A percentile compares a stretch with the other conserved stretches of the same genome.
Conservation (phyloP, 2,113 vertebrate genomes). For the Meleagris gallopavo region DNA sequence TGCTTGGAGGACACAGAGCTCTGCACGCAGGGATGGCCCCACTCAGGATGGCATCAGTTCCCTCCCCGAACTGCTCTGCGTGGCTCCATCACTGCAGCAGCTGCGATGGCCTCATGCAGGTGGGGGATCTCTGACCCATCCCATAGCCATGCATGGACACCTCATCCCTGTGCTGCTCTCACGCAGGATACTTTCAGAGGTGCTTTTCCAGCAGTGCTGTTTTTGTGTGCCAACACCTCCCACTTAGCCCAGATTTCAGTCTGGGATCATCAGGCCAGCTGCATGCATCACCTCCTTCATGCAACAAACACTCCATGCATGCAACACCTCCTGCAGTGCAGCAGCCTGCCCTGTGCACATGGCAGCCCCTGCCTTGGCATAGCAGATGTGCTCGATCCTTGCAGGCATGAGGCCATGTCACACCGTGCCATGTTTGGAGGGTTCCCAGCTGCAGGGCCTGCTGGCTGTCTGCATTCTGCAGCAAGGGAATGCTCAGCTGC, state of each 20-base stretch:
- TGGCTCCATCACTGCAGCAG: rapidly evolving
- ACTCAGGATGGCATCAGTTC: not conserved
- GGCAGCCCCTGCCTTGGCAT: not conserved
- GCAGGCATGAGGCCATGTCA: slow-evolving; percentile 54
- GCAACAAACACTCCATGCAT: too few relatives aligned
- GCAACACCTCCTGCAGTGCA: not conserved
- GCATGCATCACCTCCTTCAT: too few relatives aligned
- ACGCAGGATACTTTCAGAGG: not conserved
- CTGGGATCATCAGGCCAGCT: not conserved
- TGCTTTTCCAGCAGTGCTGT: not conserved
- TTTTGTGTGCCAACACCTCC: not conserved
- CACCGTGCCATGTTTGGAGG: slow-evolving; percentile 4
- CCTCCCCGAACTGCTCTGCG: rapidly evolving
- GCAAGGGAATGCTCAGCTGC: slow-evolving; percentile 45
- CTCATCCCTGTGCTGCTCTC: not conserved
- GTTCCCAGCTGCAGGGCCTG: not conserved
- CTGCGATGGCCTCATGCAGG: not conserved
- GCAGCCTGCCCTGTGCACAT: too few relatives aligned
- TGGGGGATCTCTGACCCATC: not conserved
- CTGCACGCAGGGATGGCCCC: not conserved
- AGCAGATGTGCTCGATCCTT: slow-evolving; percentile 34
- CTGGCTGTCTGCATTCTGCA: not conserved
- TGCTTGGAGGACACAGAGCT: rapidly evolving
- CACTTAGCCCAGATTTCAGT: not conserved
- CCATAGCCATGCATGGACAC: not conserved